These are phyloP conservation scores for Stylophora pistillata DNA, from an alignment of 64 coral and sea anemone genomes.

Conservation along the genomic window DNA sequence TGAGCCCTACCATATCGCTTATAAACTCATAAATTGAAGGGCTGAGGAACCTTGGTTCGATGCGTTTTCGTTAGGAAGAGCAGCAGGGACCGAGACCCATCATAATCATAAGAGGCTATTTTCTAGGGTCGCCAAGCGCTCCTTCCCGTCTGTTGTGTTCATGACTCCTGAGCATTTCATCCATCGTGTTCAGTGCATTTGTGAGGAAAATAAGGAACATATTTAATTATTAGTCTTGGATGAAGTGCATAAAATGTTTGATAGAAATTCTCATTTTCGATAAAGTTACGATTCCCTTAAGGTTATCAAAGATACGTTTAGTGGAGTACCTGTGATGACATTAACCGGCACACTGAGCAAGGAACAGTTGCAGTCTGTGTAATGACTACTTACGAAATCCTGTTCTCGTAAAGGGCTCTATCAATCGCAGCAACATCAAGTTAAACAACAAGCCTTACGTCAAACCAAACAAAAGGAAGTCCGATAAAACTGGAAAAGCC, in stretches of 20 bases:
- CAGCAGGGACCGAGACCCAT: background rate
- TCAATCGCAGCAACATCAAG: conserved; percentile 42
- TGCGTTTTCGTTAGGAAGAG: conserved; percentile 1
- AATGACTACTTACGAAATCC: conserved; percentile 1
- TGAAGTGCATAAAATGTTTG: conserved; percentile 67
- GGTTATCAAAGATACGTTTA: conserved; percentile 27
- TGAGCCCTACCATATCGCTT: conserved; percentile 22
- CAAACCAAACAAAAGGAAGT: conserved; percentile 1
- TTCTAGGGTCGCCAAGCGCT: background rate
- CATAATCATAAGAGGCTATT: conserved; percentile 15
- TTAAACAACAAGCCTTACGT: conserved; percentile 15
- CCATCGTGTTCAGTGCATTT: background rate
- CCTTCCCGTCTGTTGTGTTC: conserved; percentile 31
- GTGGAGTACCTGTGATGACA: conserved; percentile 20
- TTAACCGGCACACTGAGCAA: conserved; percentile 43
- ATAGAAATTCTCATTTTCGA: conserved; percentile 50
- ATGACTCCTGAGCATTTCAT: conserved; percentile 42
- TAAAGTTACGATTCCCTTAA: conserved; percentile 26
- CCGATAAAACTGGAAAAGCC: background rate
- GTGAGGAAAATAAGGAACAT: background rate
- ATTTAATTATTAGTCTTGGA: conserved; percentile 59
- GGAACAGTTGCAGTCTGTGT: conserved; percentile 3
- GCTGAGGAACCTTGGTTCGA: background rate
- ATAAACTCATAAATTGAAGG: conserved; percentile 21
- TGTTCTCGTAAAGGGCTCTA: background rate